Percentiles rank a stretch among this genome's conserved stretches.
Evolutionary conservation across 2,113 vertebrate genomes (phyloP).

Genomic region (Myotis lucifugus): DNA sequence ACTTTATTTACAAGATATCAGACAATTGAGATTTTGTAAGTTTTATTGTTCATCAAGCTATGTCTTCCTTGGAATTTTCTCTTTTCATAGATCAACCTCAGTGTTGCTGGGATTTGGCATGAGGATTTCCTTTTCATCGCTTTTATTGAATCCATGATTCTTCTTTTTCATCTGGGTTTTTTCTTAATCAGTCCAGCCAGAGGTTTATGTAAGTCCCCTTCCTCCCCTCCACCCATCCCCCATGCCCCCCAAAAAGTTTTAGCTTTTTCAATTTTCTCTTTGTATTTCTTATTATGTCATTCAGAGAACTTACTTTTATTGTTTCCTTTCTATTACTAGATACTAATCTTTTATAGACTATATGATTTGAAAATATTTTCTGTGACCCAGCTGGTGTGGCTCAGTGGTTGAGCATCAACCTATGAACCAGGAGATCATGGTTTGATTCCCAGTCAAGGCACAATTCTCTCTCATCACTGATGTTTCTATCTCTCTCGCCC

Average conservation of each 20-base stretch:
- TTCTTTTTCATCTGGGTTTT: neutral
- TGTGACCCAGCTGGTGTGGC: neutral
- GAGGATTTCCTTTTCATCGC: neutral
- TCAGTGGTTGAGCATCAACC: no score
- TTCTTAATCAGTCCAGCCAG: neutral
- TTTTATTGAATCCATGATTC: neutral
- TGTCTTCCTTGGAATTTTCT: neutral
- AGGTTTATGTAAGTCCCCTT: neutral
- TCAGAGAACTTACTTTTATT: neutral
- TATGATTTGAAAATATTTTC: neutral
- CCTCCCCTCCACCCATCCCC: neutral
- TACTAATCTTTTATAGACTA: neutral
- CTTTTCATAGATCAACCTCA: neutral
- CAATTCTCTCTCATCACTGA: no score
- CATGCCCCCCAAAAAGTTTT: neutral
- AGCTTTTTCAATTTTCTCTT: neutral
- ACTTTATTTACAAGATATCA: neutral
- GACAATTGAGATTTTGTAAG: neutral
- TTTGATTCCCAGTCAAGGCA: no score
- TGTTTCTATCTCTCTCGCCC: no score
- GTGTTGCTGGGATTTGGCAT: neutral
- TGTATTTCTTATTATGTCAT: neutral
- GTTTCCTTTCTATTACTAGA: neutral
- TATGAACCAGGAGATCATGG: no score
- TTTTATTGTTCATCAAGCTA: neutral